A percentile compares a stretch with the other conserved stretches of the same genome.
phyloP scores from a whole-genome alignment of 2,113 vertebrate species.

The Austrofundulus limnaeus region DNA sequence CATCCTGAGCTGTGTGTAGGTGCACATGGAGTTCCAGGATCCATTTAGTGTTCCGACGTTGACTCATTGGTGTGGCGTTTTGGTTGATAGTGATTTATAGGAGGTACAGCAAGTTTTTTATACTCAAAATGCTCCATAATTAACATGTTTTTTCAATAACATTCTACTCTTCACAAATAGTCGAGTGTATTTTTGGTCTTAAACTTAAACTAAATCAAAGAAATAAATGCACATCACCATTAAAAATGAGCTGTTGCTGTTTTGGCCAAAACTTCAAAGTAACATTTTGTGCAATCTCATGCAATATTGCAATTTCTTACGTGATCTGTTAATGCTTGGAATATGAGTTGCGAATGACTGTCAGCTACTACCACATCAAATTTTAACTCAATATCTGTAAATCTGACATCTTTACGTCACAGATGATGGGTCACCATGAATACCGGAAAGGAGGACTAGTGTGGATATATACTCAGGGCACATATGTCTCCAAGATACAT shows the following conservation, averaged over 20 bases:
- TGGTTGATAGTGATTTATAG: constrained; percentile 2
- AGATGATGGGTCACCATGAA: not conserved
- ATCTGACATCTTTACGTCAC: not conserved
- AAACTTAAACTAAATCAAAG: not conserved
- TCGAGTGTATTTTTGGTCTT: not conserved
- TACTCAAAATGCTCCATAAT: not conserved
- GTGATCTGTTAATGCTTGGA: too few relatives aligned
- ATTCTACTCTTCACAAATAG: not conserved
- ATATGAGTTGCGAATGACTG: too few relatives aligned
- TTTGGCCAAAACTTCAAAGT: too few relatives aligned
- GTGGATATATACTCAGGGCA: constrained; percentile 8
- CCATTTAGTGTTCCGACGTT: not conserved
- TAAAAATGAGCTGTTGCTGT: too few relatives aligned
- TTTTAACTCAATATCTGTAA: too few relatives aligned
- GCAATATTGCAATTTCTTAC: too few relatives aligned
- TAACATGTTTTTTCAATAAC: not conserved
- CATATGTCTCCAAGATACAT: constrained; percentile 28
- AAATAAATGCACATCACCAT: not conserved
- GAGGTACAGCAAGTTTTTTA: not conserved
- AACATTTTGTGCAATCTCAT: too few relatives aligned
- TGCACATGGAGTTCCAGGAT: not conserved
- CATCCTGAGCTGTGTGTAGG: not conserved
- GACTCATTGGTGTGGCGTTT: not conserved
- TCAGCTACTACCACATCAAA: too few relatives aligned
- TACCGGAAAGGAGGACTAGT: not conserved